Percentiles rank a stretch among this genome's conserved stretches.
These are phyloP conservation scores for Gallinago paraguaiae DNA, from an alignment of 2,113 vertebrate species.

Conservation along the genomic window DNA sequence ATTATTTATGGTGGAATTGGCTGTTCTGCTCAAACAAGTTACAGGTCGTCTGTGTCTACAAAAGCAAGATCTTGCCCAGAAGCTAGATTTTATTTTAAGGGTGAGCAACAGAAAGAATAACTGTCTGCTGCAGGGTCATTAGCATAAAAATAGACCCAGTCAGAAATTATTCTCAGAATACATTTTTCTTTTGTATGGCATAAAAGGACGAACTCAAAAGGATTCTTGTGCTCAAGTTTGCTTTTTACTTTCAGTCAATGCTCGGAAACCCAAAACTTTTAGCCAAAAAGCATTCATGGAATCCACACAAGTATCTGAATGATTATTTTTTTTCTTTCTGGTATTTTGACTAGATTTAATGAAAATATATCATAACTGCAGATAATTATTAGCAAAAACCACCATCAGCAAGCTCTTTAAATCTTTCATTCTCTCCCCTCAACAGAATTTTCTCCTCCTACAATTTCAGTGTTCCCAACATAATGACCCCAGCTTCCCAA, in stretches of 20 bases:
- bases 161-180: background rate
- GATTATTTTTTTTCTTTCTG: background rate
- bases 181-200: background rate
- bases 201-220: background rate
- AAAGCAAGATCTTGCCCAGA: background rate
- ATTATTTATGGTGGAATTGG: background rate
- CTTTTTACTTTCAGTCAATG: background rate
- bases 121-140: background rate
- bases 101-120: background rate
- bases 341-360: background rate
- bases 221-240: background rate
- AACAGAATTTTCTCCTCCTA: background rate
- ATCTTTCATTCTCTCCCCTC: background rate
- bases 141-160: background rate
- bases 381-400: background rate
- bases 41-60: background rate
- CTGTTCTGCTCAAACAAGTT: background rate
- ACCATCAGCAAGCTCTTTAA: background rate
- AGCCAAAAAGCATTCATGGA: background rate
- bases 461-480: background rate
- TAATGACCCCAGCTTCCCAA: background rate
- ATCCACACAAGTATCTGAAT: background rate
- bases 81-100: background rate
- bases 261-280: background rate
- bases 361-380: background rate